Evolutionary conservation across 2,797 vertebrate species (phyloP).

Genomic region (Sylvia borin): DNA sequence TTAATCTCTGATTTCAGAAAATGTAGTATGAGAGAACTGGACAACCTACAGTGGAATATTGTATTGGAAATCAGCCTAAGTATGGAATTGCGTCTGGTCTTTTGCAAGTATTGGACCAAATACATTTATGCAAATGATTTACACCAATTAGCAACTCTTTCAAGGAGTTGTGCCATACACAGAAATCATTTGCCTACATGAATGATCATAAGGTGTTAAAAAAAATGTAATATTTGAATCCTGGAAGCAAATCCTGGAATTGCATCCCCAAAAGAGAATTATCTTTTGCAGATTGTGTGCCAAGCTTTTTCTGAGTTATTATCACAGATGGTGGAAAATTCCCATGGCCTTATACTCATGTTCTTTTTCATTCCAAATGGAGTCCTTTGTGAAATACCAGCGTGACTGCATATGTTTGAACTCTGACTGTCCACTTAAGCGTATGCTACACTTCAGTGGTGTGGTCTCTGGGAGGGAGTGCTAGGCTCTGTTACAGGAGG

Average conservation of each 20-base stretch:
- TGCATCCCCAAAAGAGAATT: neutral
- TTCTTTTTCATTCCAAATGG: constrained; percentile 43
- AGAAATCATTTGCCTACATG: neutral
- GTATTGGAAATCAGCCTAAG: neutral
- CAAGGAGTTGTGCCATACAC: neutral
- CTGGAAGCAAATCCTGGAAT: constrained; percentile 18
- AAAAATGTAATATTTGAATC: neutral
- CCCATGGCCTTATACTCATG: constrained; percentile 49
- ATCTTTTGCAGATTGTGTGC: constrained; percentile 36
- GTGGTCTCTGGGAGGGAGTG: neutral
- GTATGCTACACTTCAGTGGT: constrained; percentile 30
- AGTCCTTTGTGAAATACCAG: constrained; percentile 43
- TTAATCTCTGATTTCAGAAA: neutral
- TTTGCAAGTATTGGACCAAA: neutral
- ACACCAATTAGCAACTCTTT: neutral
- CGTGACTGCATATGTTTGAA: constrained; percentile 51
- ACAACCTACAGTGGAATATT: neutral
- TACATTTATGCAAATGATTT: neutral
- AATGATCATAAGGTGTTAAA: neutral
- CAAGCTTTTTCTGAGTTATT: constrained; percentile 54
- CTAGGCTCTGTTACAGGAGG: constrained; percentile 9
- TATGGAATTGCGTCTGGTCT: neutral
- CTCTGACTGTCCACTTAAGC: constrained; percentile 57
- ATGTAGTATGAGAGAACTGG: neutral
- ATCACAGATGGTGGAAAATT: constrained; percentile 62